Conservation (phyloP, 2,113 vertebrate species). For the Parus major region DNA sequence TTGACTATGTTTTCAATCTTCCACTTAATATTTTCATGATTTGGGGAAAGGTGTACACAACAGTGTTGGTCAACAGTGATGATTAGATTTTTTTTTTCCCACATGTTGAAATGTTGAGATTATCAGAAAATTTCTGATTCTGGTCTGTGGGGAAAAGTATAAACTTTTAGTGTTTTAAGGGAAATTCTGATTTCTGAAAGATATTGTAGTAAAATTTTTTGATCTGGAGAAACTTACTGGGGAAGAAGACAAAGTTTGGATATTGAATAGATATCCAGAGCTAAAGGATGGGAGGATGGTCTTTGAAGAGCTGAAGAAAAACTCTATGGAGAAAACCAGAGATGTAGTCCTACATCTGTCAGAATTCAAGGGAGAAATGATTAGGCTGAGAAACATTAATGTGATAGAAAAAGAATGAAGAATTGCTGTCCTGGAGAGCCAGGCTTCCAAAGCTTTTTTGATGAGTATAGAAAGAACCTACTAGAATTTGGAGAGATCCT, state of each 20-base stretch:
- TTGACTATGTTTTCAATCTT: neutral
- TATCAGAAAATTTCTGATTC: neutral
- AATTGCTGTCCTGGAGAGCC: neutral
- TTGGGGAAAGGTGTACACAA: accelerated
- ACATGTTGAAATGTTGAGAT: neutral
- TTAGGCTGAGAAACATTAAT: neutral
- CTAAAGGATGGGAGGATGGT: neutral
- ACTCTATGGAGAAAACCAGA: neutral
- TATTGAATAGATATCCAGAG: neutral
- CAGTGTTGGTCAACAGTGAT: neutral
- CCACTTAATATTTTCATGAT: neutral
- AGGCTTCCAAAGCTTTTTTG: neutral
- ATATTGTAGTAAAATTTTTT: neutral
- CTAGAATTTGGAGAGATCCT: neutral
- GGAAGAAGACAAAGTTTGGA: neutral
- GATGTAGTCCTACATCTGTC: neutral
- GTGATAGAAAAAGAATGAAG: neutral
- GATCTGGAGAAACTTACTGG: neutral
- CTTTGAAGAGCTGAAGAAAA: neutral
- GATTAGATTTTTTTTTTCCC: neutral
- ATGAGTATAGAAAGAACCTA: neutral
- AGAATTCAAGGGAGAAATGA: neutral
- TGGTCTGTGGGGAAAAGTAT: neutral
- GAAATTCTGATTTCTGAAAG: neutral
- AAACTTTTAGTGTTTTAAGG: neutral